Base-by-base conservation (phyloP, 2,888 invertebrate genomes). In the Hedya salicella region DNA sequence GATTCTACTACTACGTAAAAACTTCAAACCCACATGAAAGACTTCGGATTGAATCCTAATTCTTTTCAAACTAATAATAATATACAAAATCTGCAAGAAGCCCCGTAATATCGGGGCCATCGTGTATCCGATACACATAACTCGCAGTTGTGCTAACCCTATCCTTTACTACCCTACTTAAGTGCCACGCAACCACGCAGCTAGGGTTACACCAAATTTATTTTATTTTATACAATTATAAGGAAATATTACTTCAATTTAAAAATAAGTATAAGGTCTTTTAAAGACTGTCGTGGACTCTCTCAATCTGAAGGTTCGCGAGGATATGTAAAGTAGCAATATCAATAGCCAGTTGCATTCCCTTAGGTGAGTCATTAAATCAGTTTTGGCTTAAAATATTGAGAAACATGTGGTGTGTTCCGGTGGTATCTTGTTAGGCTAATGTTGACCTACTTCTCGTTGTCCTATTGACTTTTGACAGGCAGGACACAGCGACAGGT, bases 101-200 rank as follows among this genome's bases (percentile, higher is more conserved):
- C 2, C 9, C 2, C 53, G 53, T 53, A 39, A 40, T 53, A 42
- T 14, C 6, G 42, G 42, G 42, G 42, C 16, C 42, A 42, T 16
- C 21, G 25, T 25, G 42, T 11, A 56, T 42, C 30, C 25, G 78
- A 57, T 60, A 53, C 50, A 48, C 69, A 68, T 69, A 65, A 69
- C 68, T 62, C 62, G 68, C 69, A 69, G 68, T 69, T 69, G 68
- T 68, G 68, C 42, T 40, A 62, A 54, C 67, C 63, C 67, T 64
- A 52, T 16, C 30, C 36, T 46, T 32, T 57, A 36, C 30, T 30
- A 6, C 56, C 53, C 52, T 6, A 56, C 42, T 42, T 25, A 25
- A 46, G 46, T 42, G 44, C 30, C 32, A 32, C 57, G 19, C n/a
- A 42, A 56, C 40, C 40, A 54, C 39, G 21, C 11, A 3, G 11